phyloP scores from a whole-genome alignment of 2,797 vertebrate species.

The Austrolebias charrua region DNA sequence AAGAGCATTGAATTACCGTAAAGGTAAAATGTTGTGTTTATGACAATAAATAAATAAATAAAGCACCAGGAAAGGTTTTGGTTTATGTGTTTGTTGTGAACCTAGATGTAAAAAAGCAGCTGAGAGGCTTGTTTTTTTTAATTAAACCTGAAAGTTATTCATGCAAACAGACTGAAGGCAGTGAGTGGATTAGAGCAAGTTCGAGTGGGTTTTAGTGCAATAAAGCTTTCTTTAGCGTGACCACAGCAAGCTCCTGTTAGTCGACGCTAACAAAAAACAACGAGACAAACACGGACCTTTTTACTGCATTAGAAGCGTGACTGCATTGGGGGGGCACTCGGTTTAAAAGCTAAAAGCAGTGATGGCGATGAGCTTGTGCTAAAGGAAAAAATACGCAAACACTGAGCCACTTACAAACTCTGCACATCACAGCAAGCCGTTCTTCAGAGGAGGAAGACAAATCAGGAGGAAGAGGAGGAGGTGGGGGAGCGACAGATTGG shows the following conservation, averaged over 20 bases:
- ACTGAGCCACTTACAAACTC: constrained; percentile 84
- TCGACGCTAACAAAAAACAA: constrained; percentile 17
- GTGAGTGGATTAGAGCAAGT: constrained; percentile 9
- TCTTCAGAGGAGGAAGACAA: constrained; percentile 80
- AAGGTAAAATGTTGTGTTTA: constrained; percentile 15
- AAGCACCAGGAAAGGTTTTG: constrained; percentile 13
- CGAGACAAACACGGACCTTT: constrained; percentile 43
- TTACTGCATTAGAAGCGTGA: constrained; percentile 33
- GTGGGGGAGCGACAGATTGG: constrained; percentile 49
- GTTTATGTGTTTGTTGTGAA: background rate
- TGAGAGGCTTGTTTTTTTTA: constrained; percentile 5
- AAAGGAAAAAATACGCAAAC: constrained; percentile 60
- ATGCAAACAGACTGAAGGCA: constrained; percentile 57
- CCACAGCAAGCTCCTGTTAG: constrained; percentile 41
- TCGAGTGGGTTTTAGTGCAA: background rate
- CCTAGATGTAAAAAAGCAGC: background rate
- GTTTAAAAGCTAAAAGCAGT: constrained; percentile 56
- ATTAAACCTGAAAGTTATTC: constrained; percentile 36
- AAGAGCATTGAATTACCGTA: constrained; percentile 11
- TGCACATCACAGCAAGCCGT: constrained; percentile 84
- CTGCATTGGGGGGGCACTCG: constrained; percentile 20
- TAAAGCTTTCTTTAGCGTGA: constrained; percentile 1
- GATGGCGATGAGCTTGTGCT: constrained; percentile 48
- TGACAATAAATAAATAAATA: background rate
- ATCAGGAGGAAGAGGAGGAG: constrained; percentile 50